Evolutionary conservation across 2,888 invertebrate species (phyloP).

Genomic region (Slavum lentiscoides): DNA sequence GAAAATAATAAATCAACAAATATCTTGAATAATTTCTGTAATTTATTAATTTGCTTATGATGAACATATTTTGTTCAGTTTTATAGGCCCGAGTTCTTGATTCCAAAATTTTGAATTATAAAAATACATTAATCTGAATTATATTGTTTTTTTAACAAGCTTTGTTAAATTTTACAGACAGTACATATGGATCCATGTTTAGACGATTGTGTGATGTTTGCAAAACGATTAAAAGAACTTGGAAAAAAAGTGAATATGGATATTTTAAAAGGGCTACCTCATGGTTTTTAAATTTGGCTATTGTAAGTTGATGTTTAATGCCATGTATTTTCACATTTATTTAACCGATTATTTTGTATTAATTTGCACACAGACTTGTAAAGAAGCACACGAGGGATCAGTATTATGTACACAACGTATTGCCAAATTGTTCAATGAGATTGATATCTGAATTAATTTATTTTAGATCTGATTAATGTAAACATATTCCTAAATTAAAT

Average conservation of each 20-base stretch:
- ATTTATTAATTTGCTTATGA: too few species aligned
- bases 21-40: too few species aligned
- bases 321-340: not conserved
- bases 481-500: slow-evolving; percentile 6
- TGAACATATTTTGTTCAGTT: too few species aligned
- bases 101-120: too few species aligned
- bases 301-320: slow-evolving; percentile 64
- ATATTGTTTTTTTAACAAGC: not conserved
- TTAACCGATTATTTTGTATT: slow-evolving; percentile 41
- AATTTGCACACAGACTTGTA: slow-evolving; percentile 71
- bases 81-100: too few species aligned
- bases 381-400: slow-evolving; percentile 84
- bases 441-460: slow-evolving; percentile 12
- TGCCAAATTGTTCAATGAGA: slow-evolving; percentile 65
- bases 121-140: not conserved
- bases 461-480: not conserved
- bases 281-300: slow-evolving; percentile 94
- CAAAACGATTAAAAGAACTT: slow-evolving; percentile 77
- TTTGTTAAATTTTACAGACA: slow-evolving; percentile 64
- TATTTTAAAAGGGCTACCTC: slow-evolving; percentile 86
- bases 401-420: slow-evolving; percentile 72
- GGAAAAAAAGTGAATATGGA: slow-evolving; percentile 79
- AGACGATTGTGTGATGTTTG: slow-evolving; percentile 96
- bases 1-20: too few species aligned
- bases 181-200: slow-evolving; percentile 92